Base-by-base conservation (phyloP, 2,113 vertebrate genomes). In the Ginglymostoma cirratum region DNA sequence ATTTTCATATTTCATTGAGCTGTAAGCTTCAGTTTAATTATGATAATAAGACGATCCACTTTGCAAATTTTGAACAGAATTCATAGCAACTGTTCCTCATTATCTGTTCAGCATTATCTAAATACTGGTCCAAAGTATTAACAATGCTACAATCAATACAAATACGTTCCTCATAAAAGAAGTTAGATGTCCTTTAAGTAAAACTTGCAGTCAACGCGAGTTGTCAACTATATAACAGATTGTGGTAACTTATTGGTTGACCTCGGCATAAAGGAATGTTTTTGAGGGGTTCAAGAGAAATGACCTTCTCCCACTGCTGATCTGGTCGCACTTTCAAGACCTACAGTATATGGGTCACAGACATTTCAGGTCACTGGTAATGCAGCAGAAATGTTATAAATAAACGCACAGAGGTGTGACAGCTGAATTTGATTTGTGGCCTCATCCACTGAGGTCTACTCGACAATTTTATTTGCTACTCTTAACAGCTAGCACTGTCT, bases 11-110 rank as follows among this genome's bases (percentile, higher is more conserved):
- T 97, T 97, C 98, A 98, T 97, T 98, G 97, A 98, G 96, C 97
- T 97, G 96, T 97, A 97, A 97, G 97, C 97, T 97, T 97, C 96
- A 90, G 96, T 97, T 98, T 98, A 98, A 97, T 98, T 97, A 98
- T 97, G 97, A 97, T 95, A 95, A 95, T 76, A 95, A 95, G 69
- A 72, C 72, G 67, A 72, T 95, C 94, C 69, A 72, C 69, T 95
- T 72, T 72, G n/a, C 38, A 94, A 42, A 94, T 94, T 34, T 95
- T 95, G 67, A 72, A 70, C 69, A 72, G 94, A 76, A 95, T 95
- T 95, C 94, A 95, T 12, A 48, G 94, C 94, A 76, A 95, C 42
- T 95, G 67, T 52, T 95, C 94, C 72, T 76, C 42, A 70, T 76
- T 95, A 76, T 76, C 72, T 76, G 72, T 76, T 76, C 72, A 12